Percentiles rank a stretch among this genome's conserved stretches.
Conservation (phyloP, 2,113 vertebrate genomes). For the Ornithorhynchus anatinus region DNA sequence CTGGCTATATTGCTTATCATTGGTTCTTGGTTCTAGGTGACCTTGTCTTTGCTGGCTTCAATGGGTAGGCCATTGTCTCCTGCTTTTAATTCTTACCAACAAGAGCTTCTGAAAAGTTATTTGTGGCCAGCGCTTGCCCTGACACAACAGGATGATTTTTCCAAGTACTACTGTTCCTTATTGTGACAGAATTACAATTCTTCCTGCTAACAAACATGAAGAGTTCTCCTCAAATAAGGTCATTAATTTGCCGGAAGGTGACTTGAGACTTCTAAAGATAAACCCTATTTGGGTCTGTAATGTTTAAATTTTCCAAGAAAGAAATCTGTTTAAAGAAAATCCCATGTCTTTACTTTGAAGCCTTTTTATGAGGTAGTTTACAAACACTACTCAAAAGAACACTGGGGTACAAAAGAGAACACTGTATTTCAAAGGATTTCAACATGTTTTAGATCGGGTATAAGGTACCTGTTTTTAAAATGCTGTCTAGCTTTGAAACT, state of each 20-base stretch:
- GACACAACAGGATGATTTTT: constrained; percentile 52
- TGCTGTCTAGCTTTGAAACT: not conserved
- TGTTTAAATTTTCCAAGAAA: not conserved
- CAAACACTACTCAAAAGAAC: constrained; percentile 21
- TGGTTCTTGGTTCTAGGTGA: no score
- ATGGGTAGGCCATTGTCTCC: constrained; percentile 29
- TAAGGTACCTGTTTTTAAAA: constrained; percentile 4
- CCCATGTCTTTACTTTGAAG: not conserved
- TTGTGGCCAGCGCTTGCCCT: constrained; percentile 47
- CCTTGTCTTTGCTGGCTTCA: constrained; percentile 14
- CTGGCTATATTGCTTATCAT: no score
- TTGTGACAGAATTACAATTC: not conserved
- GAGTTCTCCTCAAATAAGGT: no score
- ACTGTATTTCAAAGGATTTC: not conserved
- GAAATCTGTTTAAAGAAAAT: not conserved
- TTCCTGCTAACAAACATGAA: no score
- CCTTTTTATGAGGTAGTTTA: not conserved
- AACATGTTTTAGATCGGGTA: constrained; percentile 11
- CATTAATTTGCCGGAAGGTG: no score
- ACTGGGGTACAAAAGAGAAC: not conserved
- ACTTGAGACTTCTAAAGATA: no score
- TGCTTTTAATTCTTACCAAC: constrained; percentile 29
- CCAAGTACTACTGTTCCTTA: not conserved
- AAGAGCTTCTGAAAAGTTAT: constrained; percentile 24
- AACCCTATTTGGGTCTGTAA: no score